Base-by-base conservation (phyloP, 2,797 vertebrate genomes). In the Enteromius afrohamiltoni region DNA sequence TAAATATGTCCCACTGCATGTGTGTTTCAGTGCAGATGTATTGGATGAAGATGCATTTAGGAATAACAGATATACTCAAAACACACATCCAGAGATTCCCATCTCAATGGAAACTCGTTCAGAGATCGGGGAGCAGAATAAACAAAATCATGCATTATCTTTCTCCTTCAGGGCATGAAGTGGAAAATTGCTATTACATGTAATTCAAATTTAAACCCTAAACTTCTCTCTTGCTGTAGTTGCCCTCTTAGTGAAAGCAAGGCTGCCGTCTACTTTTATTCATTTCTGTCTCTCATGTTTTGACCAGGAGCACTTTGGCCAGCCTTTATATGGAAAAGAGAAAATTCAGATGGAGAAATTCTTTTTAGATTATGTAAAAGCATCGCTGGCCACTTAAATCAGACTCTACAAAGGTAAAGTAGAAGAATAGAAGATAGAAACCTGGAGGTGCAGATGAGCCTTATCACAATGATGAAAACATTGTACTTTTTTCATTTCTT, bases 101-200 rank as follows among this genome's bases (percentile, higher is more conserved):
- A 76, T 77, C 73, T 68, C 47, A 69, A 58, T 1, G 29, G n/a
- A 76, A 68, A 68, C 68, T 83, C 80, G 89, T 83, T 89, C 77
- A 88, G 89, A 89, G 90, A 88, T 88, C 90, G 89, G 84, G 86
- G 49, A 73, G 51, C 37, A 87, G 79, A 69, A 84, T 68, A 87
- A 90, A 88, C 86, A 85, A 82, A 85, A 84, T 83, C 86, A 86
- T 79, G 87, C 76, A 84, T 83, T 89, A 87, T 88, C 79, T 69
- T 83, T 58, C 75, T 86, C 79, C 88, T 86, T 86, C 45, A 34
- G 68, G 69, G 70, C 73, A 79, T 80, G 34, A 79, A 40, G 64
- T 78, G 80, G 80, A 64, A 84, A 80, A 84, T 79, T 75, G 65
- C 42, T 77, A 85, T 87, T 88, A 79, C 83, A 68, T 83, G 87